Conservation (phyloP, 2,797 vertebrate genomes). For the Tapera naevia region DNA sequence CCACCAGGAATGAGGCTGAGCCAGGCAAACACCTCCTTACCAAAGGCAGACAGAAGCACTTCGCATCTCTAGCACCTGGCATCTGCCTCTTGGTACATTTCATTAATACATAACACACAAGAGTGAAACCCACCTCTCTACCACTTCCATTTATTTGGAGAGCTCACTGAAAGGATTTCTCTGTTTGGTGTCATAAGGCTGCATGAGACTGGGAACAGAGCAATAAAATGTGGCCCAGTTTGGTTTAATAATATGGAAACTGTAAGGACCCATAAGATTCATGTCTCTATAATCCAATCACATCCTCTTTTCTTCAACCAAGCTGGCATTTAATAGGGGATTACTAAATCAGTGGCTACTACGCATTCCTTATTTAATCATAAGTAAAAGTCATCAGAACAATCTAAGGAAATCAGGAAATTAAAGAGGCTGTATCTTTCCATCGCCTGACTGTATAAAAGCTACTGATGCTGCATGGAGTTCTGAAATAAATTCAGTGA, state of each 20-base stretch:
- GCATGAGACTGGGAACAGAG: neutral
- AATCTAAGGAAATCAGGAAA: conserved; percentile 13
- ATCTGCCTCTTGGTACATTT: neutral
- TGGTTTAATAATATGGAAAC: neutral
- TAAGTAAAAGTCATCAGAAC: conserved; percentile 29
- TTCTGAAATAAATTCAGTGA: neutral
- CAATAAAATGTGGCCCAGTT: neutral
- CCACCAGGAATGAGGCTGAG: neutral
- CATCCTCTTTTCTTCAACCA: neutral
- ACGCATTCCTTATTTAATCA: conserved; percentile 18
- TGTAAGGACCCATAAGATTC: neutral
- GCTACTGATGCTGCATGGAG: neutral
- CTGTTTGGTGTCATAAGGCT: neutral
- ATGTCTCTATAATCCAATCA: neutral
- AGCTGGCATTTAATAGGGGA: neutral
- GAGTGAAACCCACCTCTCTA: neutral
- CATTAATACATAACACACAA: neutral
- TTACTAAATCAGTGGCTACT: neutral
- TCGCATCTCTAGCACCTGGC: neutral
- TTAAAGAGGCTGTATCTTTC: neutral
- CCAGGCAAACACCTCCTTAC: neutral
- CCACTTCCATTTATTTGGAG: neutral
- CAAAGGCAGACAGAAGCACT: neutral
- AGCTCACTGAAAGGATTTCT: neutral
- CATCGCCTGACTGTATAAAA: neutral